Percentiles rank a stretch among this genome's conserved stretches.
These are phyloP conservation scores for Ectropis grisescens DNA, from an alignment of 1,140 invertebrate genomes.

Conservation along the genomic window DNA sequence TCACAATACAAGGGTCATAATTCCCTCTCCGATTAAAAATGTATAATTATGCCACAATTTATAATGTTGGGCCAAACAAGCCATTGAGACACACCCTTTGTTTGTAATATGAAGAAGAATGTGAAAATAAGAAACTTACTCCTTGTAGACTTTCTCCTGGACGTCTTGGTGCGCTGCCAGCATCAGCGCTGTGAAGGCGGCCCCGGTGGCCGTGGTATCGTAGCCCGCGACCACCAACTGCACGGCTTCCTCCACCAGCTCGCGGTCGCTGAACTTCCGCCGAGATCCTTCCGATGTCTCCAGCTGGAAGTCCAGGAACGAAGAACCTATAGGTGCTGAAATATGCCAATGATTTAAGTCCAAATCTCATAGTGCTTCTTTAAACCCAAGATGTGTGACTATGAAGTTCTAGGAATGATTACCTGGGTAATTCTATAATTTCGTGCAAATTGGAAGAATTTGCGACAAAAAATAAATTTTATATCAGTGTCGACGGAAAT, in stretches of 20 bases:
- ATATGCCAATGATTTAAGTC: too few species aligned
- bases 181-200: constrained; percentile 14
- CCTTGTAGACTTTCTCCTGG: constrained; percentile 19
- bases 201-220: constrained; percentile 19
- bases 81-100: too few species aligned
- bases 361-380: neutral
- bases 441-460: too few species aligned
- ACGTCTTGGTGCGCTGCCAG: constrained; percentile 12
- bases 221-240: constrained; percentile 22
- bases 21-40: too few species aligned
- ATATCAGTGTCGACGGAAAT: too few species aligned
- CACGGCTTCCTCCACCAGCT: constrained; percentile 18
- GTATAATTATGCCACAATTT: too few species aligned
- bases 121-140: constrained; percentile 10
- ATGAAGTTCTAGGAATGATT: constrained; percentile 4
- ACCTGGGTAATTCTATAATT: constrained; percentile 4
- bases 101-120: too few species aligned
- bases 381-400: neutral
- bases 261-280: constrained; percentile 10
- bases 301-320: constrained; percentile 10
- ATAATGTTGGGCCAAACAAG: too few species aligned
- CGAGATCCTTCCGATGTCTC: constrained; percentile 1
- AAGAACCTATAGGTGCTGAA: too few species aligned
- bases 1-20: too few species aligned
- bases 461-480: too few species aligned